A percentile compares a stretch with the other conserved stretches of the same genome.
Conservation (phyloP, 2,888 invertebrate genomes). For the Chymomyza procnemis region DNA sequence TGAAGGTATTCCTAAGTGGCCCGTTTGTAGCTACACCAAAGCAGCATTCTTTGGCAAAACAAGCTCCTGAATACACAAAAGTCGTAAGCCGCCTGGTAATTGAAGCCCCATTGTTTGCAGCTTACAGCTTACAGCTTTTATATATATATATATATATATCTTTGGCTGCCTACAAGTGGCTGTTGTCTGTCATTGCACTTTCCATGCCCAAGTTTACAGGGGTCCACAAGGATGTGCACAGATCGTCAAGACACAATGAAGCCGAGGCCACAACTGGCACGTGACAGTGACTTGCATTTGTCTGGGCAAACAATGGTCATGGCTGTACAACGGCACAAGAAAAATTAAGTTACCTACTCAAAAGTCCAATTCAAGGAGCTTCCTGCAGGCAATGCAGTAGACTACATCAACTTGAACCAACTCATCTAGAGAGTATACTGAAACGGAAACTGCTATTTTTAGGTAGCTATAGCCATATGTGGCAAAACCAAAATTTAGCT, state of each 20-base stretch:
- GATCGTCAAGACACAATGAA: neutral
- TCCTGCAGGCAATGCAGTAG: neutral
- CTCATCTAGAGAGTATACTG: neutral
- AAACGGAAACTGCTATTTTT: conserved; percentile 36
- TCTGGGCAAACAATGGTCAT: conserved; percentile 44
- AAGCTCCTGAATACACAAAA: conserved; percentile 22
- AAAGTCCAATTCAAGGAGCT: conserved; percentile 1
- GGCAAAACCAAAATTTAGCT: neutral
- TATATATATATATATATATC: no score
- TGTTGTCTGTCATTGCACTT: conserved; percentile 33
- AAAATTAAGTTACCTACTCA: conserved; percentile 22
- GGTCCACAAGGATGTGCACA: neutral
- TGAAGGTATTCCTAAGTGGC: conserved; percentile 10
- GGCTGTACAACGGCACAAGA: conserved; percentile 2
- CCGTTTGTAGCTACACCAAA: neutral
- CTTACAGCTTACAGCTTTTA: conserved; percentile 14
- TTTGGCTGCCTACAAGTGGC: conserved; percentile 8
- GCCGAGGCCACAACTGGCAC: conserved; percentile 13
- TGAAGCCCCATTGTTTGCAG: conserved; percentile 42
- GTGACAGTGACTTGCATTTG: conserved; percentile 29
- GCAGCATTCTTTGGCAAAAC: neutral
- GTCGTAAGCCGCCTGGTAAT: conserved; percentile 39
- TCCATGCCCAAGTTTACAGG: conserved; percentile 21
- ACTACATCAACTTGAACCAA: neutral
- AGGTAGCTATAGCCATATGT: conserved; percentile 44